Evolutionary conservation across 2,113 vertebrate genomes (phyloP).

Genomic region (Pyxicephalus adspersus): DNA sequence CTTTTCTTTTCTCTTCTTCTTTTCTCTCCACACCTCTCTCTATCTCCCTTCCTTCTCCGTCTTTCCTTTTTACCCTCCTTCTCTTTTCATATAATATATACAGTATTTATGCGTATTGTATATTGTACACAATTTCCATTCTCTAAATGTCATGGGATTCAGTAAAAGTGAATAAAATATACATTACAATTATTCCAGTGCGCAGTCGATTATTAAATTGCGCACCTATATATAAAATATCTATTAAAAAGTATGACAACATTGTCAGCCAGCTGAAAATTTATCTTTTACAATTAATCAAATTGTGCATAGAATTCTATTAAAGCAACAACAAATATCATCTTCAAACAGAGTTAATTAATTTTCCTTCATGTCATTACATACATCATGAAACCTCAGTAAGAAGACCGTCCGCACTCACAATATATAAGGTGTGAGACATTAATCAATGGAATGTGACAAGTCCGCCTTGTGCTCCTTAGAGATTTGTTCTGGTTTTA

Average conservation of each 20-base stretch:
- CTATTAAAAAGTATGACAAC: slow-evolving; percentile 31
- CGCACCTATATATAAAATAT: slow-evolving; percentile 11
- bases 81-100: too few relatives aligned
- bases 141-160: not conserved
- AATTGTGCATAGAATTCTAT: not conserved
- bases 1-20: too few relatives aligned
- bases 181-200: not conserved
- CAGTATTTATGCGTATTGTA: not conserved
- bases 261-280: slow-evolving; percentile 9
- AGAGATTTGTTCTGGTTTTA: not conserved
- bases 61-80: too few relatives aligned
- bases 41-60: too few relatives aligned
- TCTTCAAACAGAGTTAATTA: slow-evolving; percentile 26
- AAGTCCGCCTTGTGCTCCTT: not conserved
- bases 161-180: not conserved
- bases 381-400: not conserved
- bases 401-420: not conserved
- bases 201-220: slow-evolving; percentile 17
- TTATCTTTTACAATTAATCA: slow-evolving; percentile 20
- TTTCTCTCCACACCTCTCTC: too few relatives aligned
- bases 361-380: slow-evolving; percentile 2
- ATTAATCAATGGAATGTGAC: not conserved
- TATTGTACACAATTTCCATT: not conserved
- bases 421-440: not conserved
- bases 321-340: slow-evolving; percentile 13